Base-by-base conservation (phyloP, 2,797 vertebrate species). In the Mormyrus proboscirostris region DNA sequence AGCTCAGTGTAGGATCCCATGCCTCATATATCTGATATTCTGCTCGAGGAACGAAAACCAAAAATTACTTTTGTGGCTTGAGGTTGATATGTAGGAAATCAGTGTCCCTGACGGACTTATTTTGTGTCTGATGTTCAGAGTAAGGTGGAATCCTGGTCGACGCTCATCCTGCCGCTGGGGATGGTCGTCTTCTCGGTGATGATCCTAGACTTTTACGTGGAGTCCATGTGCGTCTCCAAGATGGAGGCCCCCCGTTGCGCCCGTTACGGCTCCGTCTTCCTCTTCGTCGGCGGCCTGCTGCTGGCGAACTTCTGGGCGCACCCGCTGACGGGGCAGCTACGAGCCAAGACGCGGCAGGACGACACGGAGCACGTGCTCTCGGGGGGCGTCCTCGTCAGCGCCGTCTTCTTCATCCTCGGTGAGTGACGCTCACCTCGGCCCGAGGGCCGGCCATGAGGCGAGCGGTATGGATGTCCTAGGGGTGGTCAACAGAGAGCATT, bases 281-380 rank as follows among this genome's bases (percentile, higher is more conserved):
- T 96, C 91, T 96, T 98, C 88, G 89, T 96, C 89, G 97, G 97
- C 25, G 97, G 97, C 4, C 90, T 99, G 90, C 95, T 99, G 90
- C 96, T 99, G 79, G 98, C 98, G 84, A 98, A 98, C 94, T 98
- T 99, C 93, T 99, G 98, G 98, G 98, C 97, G 0, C 98, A 98
- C 93, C 98, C 98, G 1, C 95, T 99, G 93, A 98, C 98, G 4
- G 97, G 98, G 91, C 98, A 98, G 91, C 96, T 99, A 88, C 95
- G 97, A 91, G 95, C 96, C 91, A 96, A 98, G 93, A 97, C 96
- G 93, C 97, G 94, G 89, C 96, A 95, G 90, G 93, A 94, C 91
- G 96, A 96, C 95, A 99, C 98, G 0, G 99, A 99, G 91, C 99
- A 99, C 0, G 98, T 99, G 91, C 96, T 99, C 51, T 99, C 99